Percentiles rank a stretch among this genome's conserved stretches.
Evolutionary conservation across 2,797 vertebrate genomes (phyloP).

Genomic region (Chelonia mydas): DNA sequence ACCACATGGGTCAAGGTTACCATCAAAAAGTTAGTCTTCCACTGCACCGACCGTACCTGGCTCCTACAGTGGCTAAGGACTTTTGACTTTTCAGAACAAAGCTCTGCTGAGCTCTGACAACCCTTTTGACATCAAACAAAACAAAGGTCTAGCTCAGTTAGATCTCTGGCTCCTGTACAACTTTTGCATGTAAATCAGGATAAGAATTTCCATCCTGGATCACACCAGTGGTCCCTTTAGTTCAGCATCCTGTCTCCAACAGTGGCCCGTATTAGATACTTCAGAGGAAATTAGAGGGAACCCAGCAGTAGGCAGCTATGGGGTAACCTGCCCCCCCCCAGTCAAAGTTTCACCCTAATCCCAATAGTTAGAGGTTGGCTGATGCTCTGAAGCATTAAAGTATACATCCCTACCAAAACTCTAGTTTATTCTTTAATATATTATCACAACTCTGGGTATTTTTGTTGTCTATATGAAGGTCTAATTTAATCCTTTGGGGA

Average conservation of each 20-base stretch:
- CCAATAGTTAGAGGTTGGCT: not conserved
- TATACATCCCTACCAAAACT: not conserved
- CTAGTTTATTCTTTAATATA: not conserved
- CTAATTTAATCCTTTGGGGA: not conserved
- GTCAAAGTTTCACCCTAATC: not conserved
- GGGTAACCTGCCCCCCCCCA: not conserved
- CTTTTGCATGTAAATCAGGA: not conserved
- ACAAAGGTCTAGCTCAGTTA: not conserved
- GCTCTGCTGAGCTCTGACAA: not conserved
- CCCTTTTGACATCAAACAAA: not conserved
- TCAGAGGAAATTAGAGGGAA: not conserved
- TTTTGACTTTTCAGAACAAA: not conserved
- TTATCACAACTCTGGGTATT: not conserved
- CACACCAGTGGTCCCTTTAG: not conserved
- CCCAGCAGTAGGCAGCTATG: not conserved
- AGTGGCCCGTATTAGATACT: not conserved
- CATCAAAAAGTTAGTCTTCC: not conserved
- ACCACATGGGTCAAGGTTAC: not conserved
- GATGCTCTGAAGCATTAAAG: not conserved
- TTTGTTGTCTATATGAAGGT: not conserved
- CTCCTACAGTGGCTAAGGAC: not conserved
- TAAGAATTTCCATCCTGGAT: not conserved
- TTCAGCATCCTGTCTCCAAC: not conserved
- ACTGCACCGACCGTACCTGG: not conserved
- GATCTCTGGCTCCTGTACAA: not conserved